Evolutionary conservation across 2,113 vertebrate species (phyloP), one percentile per base, ranked within the genome.

Genomic region (Columba janthina): DNA sequence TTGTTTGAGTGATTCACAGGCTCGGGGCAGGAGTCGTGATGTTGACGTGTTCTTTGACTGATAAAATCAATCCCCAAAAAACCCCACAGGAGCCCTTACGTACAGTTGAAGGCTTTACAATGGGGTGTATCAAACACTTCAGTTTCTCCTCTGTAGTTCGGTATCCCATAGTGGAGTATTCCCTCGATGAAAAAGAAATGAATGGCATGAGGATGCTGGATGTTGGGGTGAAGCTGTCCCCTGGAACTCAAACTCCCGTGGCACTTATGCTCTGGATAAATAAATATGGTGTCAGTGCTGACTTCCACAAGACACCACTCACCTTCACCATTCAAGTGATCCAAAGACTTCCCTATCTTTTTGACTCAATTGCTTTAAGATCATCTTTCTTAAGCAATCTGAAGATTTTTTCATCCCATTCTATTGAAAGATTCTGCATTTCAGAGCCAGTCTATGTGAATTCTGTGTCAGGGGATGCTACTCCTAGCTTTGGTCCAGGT

Each of bases 61-160:
- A 40, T n/a, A 50, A 46, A 75, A 62, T 86, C 69, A 54, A 15
- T 38, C 25, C 34, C 22, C 26, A 0, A 0, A 10, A 82, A 73
- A 8, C 0, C 19, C 7, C 11, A 2, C 3, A n/a, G 40, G 18
- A 90, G 7, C 15, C 11, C 31, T 93, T 54, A 44, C 15, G 1
- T 4, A 18, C 26, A 4, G 17, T 10, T 51, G 21, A 53, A 40
- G n/a, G 7, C 12, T 73, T 77, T 86, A 34, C 38, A 29, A 2
- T 7, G 44, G 38, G 9, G 2, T 51, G 5, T 46, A 1, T 81
- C 38, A 48, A 42, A 64, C 9, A 54, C 29, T 42, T 12, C 19
- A 14, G 14, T 19, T 51, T 85, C n/a, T 61, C 48, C 60, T 44
- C 25, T 70, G 21, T 19, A 11, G 15, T 38, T 66, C n/a, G 42